Base-by-base conservation (phyloP, 2,888 invertebrate genomes). In the Boloria euphrosyne region DNA sequence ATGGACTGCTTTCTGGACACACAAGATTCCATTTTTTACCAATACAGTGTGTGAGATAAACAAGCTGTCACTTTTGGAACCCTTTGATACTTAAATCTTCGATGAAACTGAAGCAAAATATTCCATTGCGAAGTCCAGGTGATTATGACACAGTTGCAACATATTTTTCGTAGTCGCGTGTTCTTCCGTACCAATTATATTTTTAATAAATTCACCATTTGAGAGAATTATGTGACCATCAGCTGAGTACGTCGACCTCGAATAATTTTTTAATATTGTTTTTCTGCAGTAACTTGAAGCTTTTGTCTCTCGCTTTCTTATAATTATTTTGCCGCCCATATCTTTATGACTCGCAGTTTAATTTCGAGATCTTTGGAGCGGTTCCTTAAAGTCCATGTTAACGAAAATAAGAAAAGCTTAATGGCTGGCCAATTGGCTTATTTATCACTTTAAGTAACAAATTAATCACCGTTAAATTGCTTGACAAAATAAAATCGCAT, bases 1-100 rank as follows among this genome's bases (percentile, higher is more conserved):
- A 88, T 87, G 87, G 81, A 82, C 85, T 81, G 77, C 80, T 79
- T 75, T 76, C 76, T 82, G 85, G 83, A 80, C 81, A 77, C 79
- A 81, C 82, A 78, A 75, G 80, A 85, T 84, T 84, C 84, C 75
- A 76, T 75, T 85, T 89, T 88, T 89, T 87, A 76, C 63, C n/a
- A 71, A 73, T 74, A 78, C 76, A 77, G 83, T 83, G 83, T 83
- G 83, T 86, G 81, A 73, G 84, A 84, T 84, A 81, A 85, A 84
- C 86, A 84, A 86, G 85, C 82, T 83, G 81, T 83, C 81, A 81
- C 73, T 69, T 70, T 66, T 78, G 76, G 80, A 71, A 73, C 74
- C 69, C 72, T 76, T 66, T 73, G 76, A 69, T 74, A 73, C 58
- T 71, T 63, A 66, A 17, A 14, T 17, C 53, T 68, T 66, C 31